Percentiles rank a stretch among this genome's conserved stretches.
phyloP scores from a whole-genome alignment of 2,888 invertebrate genomes.

The Tethea ocularis region DNA sequence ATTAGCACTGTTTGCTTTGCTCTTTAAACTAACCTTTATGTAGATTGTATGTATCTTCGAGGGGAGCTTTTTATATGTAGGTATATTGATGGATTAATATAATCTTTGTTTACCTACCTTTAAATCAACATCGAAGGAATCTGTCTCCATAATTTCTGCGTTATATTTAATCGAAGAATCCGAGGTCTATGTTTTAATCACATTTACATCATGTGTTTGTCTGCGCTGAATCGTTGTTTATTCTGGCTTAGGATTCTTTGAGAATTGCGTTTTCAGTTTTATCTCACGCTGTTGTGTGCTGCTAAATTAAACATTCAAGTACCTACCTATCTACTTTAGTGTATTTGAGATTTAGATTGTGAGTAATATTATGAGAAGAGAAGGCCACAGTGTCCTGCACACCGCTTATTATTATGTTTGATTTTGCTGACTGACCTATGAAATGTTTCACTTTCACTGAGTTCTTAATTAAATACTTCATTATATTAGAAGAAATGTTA shows the following conservation, averaged over 20 bases:
- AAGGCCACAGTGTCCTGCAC: constrained; percentile 9
- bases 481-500: constrained; percentile 30
- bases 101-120: not conserved
- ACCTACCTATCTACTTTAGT: not conserved
- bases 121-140: not conserved
- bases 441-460: constrained; percentile 58
- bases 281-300: not conserved
- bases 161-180: not conserved
- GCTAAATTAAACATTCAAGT: constrained; percentile 1
- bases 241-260: not conserved
- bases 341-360: constrained; percentile 10
- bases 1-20: constrained; percentile 18
- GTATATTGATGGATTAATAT: not conserved
- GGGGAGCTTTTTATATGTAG: not conserved
- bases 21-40: not conserved
- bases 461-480: constrained; percentile 35
- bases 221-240: not conserved
- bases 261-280: no score
- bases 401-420: not conserved
- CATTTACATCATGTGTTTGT: not conserved
- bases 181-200: no score
- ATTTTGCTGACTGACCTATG: constrained; percentile 18
- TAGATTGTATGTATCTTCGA: not conserved
- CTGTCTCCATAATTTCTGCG: not conserved
- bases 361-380: not conserved